These are phyloP conservation scores for Xestia rhomboidea DNA, from an alignment of 2,888 invertebrate genomes.

Conservation along the genomic window DNA sequence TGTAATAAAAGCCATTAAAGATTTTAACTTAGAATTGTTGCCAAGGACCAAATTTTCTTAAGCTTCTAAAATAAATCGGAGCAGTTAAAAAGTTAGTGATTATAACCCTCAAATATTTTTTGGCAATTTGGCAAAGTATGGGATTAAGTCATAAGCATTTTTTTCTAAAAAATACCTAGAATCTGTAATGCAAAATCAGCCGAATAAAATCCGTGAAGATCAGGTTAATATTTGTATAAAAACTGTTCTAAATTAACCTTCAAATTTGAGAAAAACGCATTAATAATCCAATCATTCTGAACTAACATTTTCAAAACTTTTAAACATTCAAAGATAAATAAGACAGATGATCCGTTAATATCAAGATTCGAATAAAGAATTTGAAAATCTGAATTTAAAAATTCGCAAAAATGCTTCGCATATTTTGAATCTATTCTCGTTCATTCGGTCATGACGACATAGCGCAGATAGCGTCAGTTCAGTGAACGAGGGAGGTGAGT, in stretches of 20 bases:
- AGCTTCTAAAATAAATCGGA: not conserved
- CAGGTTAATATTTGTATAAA: not conserved
- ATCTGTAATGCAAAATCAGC: not conserved
- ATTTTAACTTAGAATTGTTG: not conserved
- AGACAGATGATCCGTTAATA: conserved; percentile 50
- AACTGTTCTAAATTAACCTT: not conserved
- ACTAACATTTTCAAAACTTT: conserved; percentile 12
- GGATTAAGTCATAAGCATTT: not conserved
- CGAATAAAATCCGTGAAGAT: not conserved
- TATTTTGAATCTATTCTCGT: conserved; percentile 63
- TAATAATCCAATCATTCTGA: conserved; percentile 4
- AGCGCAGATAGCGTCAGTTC: conserved; percentile 64
- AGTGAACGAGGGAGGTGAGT: conserved; percentile 67
- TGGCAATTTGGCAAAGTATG: not conserved
- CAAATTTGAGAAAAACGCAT: not conserved
- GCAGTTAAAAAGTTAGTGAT: not conserved
- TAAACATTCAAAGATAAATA: conserved; percentile 25
- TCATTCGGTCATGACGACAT: conserved; percentile 65
- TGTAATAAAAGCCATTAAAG: not conserved
- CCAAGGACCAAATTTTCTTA: not conserved
- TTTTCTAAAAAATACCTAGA: too few relatives aligned
- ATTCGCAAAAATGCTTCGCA: conserved; percentile 50
- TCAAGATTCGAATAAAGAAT: conserved; percentile 55
- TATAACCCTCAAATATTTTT: not conserved
- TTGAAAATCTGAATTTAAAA: conserved; percentile 41